phyloP scores from a whole-genome alignment of 2,797 vertebrate genomes.

The Benthosema pterotum region DNA sequence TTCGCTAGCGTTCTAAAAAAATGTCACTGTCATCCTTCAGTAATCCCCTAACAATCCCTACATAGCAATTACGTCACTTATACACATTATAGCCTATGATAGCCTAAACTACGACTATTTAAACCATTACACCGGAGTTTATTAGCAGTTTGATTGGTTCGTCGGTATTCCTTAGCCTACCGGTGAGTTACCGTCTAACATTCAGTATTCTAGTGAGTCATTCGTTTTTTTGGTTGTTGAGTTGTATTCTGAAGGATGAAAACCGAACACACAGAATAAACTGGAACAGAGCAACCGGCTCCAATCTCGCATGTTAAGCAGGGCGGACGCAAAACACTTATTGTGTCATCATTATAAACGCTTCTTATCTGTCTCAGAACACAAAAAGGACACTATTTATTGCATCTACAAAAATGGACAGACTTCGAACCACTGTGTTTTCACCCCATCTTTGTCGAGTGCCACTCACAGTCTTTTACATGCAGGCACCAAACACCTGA shows the following conservation, averaged over 20 bases:
- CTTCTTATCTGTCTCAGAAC: constrained; percentile 23
- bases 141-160: not conserved
- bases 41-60: too few relatives aligned
- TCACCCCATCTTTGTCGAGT: not conserved
- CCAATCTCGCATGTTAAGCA: constrained; percentile 1
- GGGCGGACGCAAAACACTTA: constrained; percentile 10
- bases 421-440: not conserved
- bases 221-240: constrained; percentile 5
- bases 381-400: constrained; percentile 22
- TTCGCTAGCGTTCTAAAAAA: too few relatives aligned
- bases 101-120: constrained; percentile 1
- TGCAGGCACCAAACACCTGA: not conserved
- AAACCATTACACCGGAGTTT: not conserved
- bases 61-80: too few relatives aligned
- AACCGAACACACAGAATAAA: constrained; percentile 2
- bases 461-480: not conserved
- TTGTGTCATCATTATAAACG: not conserved
- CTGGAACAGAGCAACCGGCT: constrained; percentile 1
- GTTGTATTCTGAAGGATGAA: not conserved
- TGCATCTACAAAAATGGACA: not conserved
- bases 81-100: not conserved
- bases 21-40: too few relatives aligned
- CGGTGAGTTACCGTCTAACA: not conserved
- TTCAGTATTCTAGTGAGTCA: not conserved
- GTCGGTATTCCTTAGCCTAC: too few relatives aligned